Evolutionary conservation across 2,888 invertebrate species (phyloP), one percentile per base, ranked within the genome.

Genomic region (Pandemis corylana): DNA sequence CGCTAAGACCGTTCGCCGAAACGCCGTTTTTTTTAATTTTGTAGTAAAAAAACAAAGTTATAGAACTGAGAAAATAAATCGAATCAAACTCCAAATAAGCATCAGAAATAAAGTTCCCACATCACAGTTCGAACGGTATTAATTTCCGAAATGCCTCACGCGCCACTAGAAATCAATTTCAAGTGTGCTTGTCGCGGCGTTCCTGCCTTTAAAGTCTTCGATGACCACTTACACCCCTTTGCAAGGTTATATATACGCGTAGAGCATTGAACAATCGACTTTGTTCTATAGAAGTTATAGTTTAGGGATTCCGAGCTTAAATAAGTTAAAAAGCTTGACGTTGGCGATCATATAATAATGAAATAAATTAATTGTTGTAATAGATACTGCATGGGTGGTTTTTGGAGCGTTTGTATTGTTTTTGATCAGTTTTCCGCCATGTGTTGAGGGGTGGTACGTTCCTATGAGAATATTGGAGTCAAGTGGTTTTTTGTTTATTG

Each of bases 401-500:
- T 88, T 80, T 87, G 80, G 78, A 93, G 92, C 80, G 79, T 82
- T 79, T 81, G 84, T 76, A 83, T 88, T 89, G 93, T 93, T 91
- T 92, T 88, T 87, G 83, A 79, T 73, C 79, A 79, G 85, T 87
- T 87, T 86, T 83, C 81, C 81, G 80, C 80, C 80, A 78, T 82
- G 84, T 84, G 63, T 75, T 82, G 81, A 77, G 66, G 73, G 73
- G 82, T 81, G 83, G 79, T 73, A 79, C 81, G 81, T 93, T 93
- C 89, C 92, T 91, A 89, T 93, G 93, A 89, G 93, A 93, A 93
- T 87, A 87, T 90, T 85, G 84, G 74, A 78, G 79, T 82, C 71
- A 73, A 83, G 84, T 80, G 80, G 76, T 53, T 71, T 70, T 77
- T 79, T 70, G 76, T 77, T 66, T 49, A 13, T n/a, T 70, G 61